Evolutionary conservation across 2,113 vertebrate genomes (phyloP), one percentile per base, ranked within the genome.

Genomic region (Pterophyllum scalare): DNA sequence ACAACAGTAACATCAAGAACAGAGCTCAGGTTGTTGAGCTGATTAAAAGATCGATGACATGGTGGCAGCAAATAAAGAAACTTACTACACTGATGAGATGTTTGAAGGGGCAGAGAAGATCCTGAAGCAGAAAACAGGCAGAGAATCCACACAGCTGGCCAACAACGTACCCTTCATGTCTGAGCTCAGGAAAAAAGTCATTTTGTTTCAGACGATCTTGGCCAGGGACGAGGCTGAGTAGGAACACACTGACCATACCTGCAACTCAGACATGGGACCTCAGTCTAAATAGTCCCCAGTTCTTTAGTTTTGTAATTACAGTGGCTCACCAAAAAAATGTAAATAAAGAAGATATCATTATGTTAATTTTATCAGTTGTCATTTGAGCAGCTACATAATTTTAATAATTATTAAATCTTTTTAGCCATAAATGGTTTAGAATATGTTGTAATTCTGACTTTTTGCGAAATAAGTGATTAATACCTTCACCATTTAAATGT

Each of bases 31-130:
- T 91, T 38, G 70, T 26, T 0, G 0, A 70, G 0, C 79, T 91
- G 59, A 72, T 91, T 6, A 31, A n/a, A 87, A 26, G 57, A 86
- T 40, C 0, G 90, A 90, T 7, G n/a, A 80, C 1, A 64, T 90
- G 88, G 86, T 90, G 58, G 86, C 70, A 1, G 81, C 56, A 5
- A 91, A 90, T 7, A 81, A 64, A 13, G 88, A 82, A 2, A 2
- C 1, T 5, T 2, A 64, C 64, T 91, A 80, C 38, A 58, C 2
- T 15, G 86, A 87, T 0, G 24, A 75, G 1, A 87, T 87, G 82
- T 85, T 49, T 14, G 3, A 28, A 31, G 40, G 82, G 20, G 52
- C 74, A 1, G 24, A 61, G n/a, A 9, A 11, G 46, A 59, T 19
- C n/a, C 24, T 65, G 67, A 10, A 28, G 57, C 6, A 33, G 6